phyloP scores from a whole-genome alignment of 2,888 invertebrate species.

The Spodoptera exigua region DNA sequence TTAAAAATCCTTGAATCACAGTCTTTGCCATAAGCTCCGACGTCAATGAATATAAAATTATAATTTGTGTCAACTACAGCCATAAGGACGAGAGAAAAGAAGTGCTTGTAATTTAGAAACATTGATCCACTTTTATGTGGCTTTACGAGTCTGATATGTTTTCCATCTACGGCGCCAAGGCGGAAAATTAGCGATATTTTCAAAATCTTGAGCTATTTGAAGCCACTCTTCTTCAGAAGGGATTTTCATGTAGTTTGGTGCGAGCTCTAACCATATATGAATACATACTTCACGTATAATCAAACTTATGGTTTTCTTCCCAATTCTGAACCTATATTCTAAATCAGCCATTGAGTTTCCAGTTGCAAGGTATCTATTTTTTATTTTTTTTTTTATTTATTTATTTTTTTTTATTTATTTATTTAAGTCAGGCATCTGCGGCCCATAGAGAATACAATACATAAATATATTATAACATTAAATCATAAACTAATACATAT shows the following conservation, averaged over 20 bases:
- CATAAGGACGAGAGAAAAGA: conserved; percentile 38
- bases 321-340: conserved; percentile 26
- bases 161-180: conserved; percentile 55
- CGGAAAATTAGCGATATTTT: conserved; percentile 57
- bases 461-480: too few relatives aligned
- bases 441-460: too few relatives aligned
- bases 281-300: conserved; percentile 12
- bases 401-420: too few relatives aligned
- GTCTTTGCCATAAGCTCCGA: conserved; percentile 40
- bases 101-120: conserved; percentile 40
- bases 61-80: conserved; percentile 47
- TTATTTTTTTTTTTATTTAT: too few relatives aligned
- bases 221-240: conserved; percentile 14
- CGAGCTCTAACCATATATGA: conserved; percentile 17
- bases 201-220: conserved; percentile 13
- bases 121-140: conserved; percentile 49
- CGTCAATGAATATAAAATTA: conserved; percentile 42
- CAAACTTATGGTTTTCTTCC: conserved; percentile 19
- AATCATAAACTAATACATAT: too few relatives aligned
- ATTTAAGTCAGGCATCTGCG: too few relatives aligned
- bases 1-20: conserved; percentile 42
- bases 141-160: conserved; percentile 53
- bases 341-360: conserved; percentile 28
- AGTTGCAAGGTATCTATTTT: conserved; percentile 30
- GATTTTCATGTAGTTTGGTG: too few relatives aligned